Base-by-base conservation (phyloP, 2,113 vertebrate species). In the Nannospalax galili region DNA sequence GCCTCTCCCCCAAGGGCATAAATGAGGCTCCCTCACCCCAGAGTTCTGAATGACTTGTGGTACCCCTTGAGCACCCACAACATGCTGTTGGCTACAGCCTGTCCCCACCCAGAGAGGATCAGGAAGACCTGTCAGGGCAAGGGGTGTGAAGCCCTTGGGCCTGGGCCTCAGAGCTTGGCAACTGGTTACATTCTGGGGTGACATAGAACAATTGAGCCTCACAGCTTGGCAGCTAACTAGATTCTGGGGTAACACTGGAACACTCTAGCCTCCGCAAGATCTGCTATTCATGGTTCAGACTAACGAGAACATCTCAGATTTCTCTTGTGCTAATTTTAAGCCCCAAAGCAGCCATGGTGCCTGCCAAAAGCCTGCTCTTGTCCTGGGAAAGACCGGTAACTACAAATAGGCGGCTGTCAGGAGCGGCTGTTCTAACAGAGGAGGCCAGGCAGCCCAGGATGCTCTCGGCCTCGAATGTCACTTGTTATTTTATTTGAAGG, bases 151-250 rank as follows among this genome's bases (percentile, higher is more conserved):
- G 69, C 14, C 24, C 42, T 2, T 19, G 26, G 48, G n/a, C 60
- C 24, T 1, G 64, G 2, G 0, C 24, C 4, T 22, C 3, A 8
- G 45, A 19, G 84, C 35, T 42, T 64, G 24, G 72, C 37, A 28
- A 0, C n/a, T 19, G 0, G 67, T 22, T 22, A 75, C 35, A 58
- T 30, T 80, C 14, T 2, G 0, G 65, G 45, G 28, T 0, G 2
- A 35, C 19, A 20, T 24, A 0, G 58, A 24, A 35, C 16, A n/a
- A n/a, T 70, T 5, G 74, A 1, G 1, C 28, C 10, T 24, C 7
- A 15, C 35, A 14, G 80, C 35, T 42, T 64, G 24, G 72, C 37
- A 28, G 0, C n/a, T 19, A 0, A 60, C 22, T 22, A 75, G 35
- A 58, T 30, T 80, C 14, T 2, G 0, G 65, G 45, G 28, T 0